Evolutionary conservation across 2,797 vertebrate genomes (phyloP).

Genomic region (Pangasius larnaudii): DNA sequence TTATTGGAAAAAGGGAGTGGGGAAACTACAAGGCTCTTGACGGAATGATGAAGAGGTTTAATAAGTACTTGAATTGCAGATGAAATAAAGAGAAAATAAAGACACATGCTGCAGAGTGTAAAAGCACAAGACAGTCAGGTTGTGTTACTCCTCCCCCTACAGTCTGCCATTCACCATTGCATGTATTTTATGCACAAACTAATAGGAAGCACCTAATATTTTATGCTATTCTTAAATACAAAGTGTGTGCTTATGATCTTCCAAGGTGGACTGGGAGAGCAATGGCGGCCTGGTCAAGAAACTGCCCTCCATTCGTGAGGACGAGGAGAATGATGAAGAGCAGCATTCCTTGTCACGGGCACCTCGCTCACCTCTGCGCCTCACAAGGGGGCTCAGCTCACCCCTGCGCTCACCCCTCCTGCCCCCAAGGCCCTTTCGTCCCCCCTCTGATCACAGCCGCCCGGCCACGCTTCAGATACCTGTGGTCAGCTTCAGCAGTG

Average conservation of each 20-base stretch:
- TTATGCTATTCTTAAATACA: background rate
- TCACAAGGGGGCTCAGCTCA: slow-evolving; percentile 73
- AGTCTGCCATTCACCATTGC: slow-evolving; percentile 48
- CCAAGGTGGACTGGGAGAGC: slow-evolving; percentile 81
- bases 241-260: background rate
- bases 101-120: slow-evolving; percentile 14
- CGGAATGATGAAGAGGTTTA: slow-evolving; percentile 37
- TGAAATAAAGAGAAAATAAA: slow-evolving; percentile 20
- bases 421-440: slow-evolving; percentile 73
- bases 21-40: background rate
- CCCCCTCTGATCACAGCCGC: slow-evolving; percentile 69
- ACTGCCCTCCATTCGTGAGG: slow-evolving; percentile 81
- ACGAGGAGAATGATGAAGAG: slow-evolving; percentile 81
- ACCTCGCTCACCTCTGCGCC: slow-evolving; percentile 75
- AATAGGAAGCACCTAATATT: background rate
- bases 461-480: slow-evolving; percentile 81
- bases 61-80: slow-evolving; percentile 25
- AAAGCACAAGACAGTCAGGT: slow-evolving; percentile 8
- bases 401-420: slow-evolving; percentile 79
- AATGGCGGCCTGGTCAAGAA: slow-evolving; percentile 83
- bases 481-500: slow-evolving; percentile 77
- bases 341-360: slow-evolving; percentile 67
- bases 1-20: background rate
- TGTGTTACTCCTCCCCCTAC: slow-evolving; percentile 60
- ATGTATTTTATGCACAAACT: background rate